phyloP scores from a whole-genome alignment of 2,113 vertebrate genomes.

The Bostrychus sinensis region DNA sequence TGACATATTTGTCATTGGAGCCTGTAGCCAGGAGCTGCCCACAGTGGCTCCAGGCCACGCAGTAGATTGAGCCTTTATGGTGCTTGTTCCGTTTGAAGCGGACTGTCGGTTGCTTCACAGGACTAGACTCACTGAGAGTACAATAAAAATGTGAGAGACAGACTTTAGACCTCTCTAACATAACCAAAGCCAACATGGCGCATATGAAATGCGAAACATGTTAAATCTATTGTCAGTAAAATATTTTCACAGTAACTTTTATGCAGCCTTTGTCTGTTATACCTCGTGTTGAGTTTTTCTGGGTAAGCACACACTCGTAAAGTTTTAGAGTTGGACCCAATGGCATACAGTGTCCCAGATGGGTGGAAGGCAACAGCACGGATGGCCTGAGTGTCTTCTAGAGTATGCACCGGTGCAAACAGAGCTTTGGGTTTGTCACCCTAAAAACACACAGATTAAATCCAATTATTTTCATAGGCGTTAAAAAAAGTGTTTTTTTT shows the following conservation, averaged over 20 bases:
- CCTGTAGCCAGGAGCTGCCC: slow-evolving; percentile 96
- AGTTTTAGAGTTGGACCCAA: slow-evolving; percentile 98
- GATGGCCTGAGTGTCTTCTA: slow-evolving; percentile 96
- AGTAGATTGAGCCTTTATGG: slow-evolving; percentile 99
- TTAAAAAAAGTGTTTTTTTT: background rate
- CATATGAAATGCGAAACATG: background rate
- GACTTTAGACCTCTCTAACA: background rate
- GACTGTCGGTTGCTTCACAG: slow-evolving; percentile 86
- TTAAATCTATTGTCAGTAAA: background rate
- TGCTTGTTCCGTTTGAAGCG: slow-evolving; percentile 98
- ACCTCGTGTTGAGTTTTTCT: slow-evolving; percentile 89
- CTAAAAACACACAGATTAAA: slow-evolving; percentile 64
- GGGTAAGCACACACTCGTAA: slow-evolving; percentile 96
- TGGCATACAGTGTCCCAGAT: slow-evolving; percentile 89
- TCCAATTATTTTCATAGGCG: slow-evolving; percentile 17
- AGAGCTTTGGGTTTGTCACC: slow-evolving; percentile 86
- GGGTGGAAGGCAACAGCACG: slow-evolving; percentile 98
- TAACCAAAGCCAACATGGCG: background rate
- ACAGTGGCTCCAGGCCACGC: slow-evolving; percentile 97
- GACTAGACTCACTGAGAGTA: slow-evolving; percentile 76
- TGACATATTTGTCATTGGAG: slow-evolving; percentile 98
- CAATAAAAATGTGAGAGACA: slow-evolving; percentile 9
- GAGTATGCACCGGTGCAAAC: slow-evolving; percentile 89
- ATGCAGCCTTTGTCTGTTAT: background rate
- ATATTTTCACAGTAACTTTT: background rate